A percentile compares a stretch with the other conserved stretches of the same genome.
phyloP scores from a whole-genome alignment of 2,797 vertebrate genomes.

The Synaphobranchus kaupii region DNA sequence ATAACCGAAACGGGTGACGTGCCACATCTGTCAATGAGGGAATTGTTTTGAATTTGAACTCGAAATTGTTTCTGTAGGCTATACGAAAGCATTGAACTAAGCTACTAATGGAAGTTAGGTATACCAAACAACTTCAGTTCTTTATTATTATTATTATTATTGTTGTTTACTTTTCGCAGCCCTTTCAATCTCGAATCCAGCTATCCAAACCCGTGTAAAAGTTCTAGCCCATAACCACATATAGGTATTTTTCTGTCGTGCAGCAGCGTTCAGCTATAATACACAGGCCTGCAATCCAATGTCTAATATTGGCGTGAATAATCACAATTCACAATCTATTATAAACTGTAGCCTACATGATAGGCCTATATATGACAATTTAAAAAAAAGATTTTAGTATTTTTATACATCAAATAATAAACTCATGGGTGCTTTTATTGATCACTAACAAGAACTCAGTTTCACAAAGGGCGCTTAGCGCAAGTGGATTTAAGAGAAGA shows the following conservation, averaged over 20 bases:
- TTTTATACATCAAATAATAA: background rate
- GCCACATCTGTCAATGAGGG: background rate
- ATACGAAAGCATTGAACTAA: background rate
- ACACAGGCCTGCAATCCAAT: background rate
- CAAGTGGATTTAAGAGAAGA: constrained; percentile 8
- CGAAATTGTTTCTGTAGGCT: background rate
- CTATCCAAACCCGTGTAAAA: background rate
- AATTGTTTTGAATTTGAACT: background rate
- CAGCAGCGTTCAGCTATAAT: background rate
- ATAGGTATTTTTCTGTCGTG: background rate
- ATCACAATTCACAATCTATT: background rate
- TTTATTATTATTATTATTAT: background rate
- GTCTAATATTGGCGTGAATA: background rate
- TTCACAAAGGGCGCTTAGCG: background rate
- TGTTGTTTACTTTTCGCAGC: background rate
- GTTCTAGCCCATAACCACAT: background rate
- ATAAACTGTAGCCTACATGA: too few species aligned
- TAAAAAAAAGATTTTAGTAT: background rate
- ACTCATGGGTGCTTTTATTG: background rate
- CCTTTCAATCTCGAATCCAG: background rate
- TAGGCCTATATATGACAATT: background rate
- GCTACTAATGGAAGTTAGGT: background rate
- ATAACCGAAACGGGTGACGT: background rate
- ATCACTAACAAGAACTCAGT: background rate
- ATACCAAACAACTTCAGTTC: background rate